Conservation (phyloP, 1,140 invertebrate genomes). For the Maconellicoccus hirsutus region DNA sequence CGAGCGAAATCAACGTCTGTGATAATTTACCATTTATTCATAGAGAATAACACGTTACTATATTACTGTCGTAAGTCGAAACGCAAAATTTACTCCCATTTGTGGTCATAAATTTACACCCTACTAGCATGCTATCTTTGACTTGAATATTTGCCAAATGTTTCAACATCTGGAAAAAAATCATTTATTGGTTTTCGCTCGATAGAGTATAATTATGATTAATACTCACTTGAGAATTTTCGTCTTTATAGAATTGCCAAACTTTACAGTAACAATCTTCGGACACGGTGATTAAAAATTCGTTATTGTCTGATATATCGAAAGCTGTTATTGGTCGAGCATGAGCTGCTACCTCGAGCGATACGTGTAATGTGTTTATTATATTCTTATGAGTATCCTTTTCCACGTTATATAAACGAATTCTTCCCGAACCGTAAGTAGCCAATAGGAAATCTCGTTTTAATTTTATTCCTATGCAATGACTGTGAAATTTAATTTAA, state of each 20-base stretch:
- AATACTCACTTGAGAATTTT: background rate
- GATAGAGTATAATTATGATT: background rate
- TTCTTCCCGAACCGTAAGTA: conserved; percentile 40
- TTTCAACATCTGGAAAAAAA: conserved; percentile 16
- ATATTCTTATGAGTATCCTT: conserved; percentile 15
- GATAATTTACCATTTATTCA: conserved; percentile 4
- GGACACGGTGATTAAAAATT: conserved; percentile 37
- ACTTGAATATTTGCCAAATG: background rate
- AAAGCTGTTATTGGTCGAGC: conserved; percentile 38
- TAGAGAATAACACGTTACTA: conserved; percentile 30
- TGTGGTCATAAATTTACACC: conserved; percentile 31
- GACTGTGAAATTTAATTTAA: conserved; percentile 25
- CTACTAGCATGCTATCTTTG: conserved; percentile 32
- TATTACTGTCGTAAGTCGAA: conserved; percentile 31
- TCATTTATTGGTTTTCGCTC: background rate
- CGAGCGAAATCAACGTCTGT: background rate
- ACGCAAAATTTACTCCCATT: conserved; percentile 32
- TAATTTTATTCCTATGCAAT: conserved; percentile 30
- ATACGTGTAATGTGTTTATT: conserved; percentile 27
- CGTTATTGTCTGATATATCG: conserved; percentile 36
- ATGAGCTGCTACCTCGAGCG: conserved; percentile 39
- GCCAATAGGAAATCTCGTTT: conserved; percentile 34
- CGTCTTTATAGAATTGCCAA: conserved; percentile 34
- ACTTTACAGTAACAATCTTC: conserved; percentile 39
- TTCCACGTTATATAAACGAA: conserved; percentile 34